These are phyloP conservation scores for Hyposoter didymator DNA, from an alignment of 2,888 invertebrate species.

Conservation along the genomic window DNA sequence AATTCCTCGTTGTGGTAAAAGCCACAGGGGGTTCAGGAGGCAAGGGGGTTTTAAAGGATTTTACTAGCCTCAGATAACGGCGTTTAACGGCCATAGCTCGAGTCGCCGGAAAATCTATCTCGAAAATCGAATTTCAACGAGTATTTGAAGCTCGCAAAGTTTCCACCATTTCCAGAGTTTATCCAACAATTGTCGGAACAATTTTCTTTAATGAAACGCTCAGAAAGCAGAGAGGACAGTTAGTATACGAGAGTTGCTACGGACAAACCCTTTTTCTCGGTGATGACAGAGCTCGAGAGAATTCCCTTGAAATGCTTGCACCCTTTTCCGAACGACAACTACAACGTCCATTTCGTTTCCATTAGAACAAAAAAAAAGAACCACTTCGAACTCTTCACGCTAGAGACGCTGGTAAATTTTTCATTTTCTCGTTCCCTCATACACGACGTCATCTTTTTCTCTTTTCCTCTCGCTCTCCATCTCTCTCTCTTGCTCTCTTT, in stretches of 20 bases:
- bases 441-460: background rate
- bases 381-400: slow-evolving; percentile 19
- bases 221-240: background rate
- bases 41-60: background rate
- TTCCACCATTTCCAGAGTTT: background rate
- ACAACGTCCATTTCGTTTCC: slow-evolving; percentile 25
- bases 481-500: slow-evolving; percentile 16
- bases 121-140: background rate
- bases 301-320: background rate
- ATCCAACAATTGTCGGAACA: background rate
- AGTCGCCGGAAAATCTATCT: background rate
- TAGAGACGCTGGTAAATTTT: slow-evolving; percentile 50
- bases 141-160: background rate
- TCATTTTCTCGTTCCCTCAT: slow-evolving; percentile 70
- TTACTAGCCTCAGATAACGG: background rate
- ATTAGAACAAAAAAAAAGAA: slow-evolving; percentile 32
- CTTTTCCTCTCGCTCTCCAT: background rate
- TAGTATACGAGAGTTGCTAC: slow-evolving; percentile 21
- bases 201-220: background rate
- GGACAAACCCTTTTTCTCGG: slow-evolving; percentile 43
- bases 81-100: background rate
- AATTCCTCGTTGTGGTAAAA: too few relatives aligned
- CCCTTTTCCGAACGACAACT: slow-evolving; percentile 29
- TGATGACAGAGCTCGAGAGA: slow-evolving; percentile 21
- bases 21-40: background rate